Evolutionary conservation across 1,140 invertebrate genomes (phyloP).

Genomic region (Bombus affinis): DNA sequence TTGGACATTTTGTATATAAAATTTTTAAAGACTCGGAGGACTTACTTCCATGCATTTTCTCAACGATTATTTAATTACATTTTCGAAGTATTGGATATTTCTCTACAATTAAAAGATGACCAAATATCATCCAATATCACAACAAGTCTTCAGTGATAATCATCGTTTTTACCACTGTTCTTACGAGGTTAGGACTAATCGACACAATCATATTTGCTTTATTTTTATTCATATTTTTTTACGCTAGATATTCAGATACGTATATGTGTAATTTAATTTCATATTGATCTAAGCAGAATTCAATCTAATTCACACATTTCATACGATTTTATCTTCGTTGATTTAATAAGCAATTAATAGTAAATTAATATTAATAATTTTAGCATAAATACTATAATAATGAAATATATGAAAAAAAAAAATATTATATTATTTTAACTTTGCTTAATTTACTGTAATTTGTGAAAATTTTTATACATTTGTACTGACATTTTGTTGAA

Average conservation of each 20-base stretch:
- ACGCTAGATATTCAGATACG: neutral
- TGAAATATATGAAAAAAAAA: neutral
- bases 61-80: slow-evolving; percentile 35
- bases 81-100: slow-evolving; percentile 33
- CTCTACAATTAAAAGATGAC: slow-evolving; percentile 47
- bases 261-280: neutral
- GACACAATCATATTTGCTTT: slow-evolving; percentile 37
- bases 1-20: slow-evolving; percentile 25
- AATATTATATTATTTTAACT: neutral
- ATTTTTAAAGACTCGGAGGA: slow-evolving; percentile 21
- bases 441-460: neutral
- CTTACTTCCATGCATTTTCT: slow-evolving; percentile 20
- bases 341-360: neutral
- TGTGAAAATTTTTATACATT: neutral
- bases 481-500: slow-evolving; percentile 20
- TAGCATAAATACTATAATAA: neutral
- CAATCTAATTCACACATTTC: neutral
- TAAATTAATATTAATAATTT: neutral
- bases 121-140: slow-evolving; percentile 42
- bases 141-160: slow-evolving; percentile 36
- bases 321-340: neutral
- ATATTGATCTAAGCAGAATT: neutral
- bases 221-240: neutral
- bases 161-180: slow-evolving; percentile 36
- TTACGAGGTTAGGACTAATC: slow-evolving; percentile 52